Percentiles rank a stretch among this genome's conserved stretches.
Conservation (phyloP, 1,140 invertebrate genomes). For the Ceratina japonica region DNA sequence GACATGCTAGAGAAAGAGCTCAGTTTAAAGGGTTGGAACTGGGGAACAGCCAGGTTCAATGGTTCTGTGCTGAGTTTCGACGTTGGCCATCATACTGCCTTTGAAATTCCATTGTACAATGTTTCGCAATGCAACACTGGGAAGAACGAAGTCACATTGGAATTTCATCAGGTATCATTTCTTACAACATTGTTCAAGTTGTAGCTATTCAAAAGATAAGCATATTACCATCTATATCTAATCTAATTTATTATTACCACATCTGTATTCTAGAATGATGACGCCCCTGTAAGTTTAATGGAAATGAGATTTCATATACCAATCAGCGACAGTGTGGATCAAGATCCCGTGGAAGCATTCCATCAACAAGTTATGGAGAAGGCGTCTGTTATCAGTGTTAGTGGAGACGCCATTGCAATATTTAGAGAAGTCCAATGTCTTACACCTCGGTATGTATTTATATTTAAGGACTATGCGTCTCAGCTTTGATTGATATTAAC, state of each 20-base stretch:
- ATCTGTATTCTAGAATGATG: constrained; percentile 99
- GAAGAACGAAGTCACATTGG: constrained; percentile 99
- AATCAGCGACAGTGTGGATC: constrained; percentile 88
- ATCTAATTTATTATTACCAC: too few relatives aligned
- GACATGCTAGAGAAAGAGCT: constrained; percentile 95
- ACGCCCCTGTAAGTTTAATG: constrained; percentile 96
- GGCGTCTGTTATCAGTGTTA: constrained; percentile 98
- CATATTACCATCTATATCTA: not conserved
- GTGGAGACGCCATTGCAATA: constrained; percentile 98
- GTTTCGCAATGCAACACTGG: constrained; percentile 98
- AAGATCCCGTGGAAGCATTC: constrained; percentile 96
- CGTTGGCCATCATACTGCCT: constrained; percentile 92
- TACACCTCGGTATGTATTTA: constrained; percentile 90
- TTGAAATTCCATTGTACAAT: constrained; percentile 97
- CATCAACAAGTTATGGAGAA: constrained; percentile 97
- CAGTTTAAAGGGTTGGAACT: constrained; percentile 99
- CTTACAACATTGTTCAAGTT: too few relatives aligned
- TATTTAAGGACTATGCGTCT: not conserved
- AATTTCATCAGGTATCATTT: constrained; percentile 93
- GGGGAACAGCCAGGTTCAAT: constrained; percentile 97
- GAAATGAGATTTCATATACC: constrained; percentile 99
- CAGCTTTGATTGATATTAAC: not conserved
- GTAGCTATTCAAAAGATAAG: not conserved
- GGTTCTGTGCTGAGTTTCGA: constrained; percentile 96
- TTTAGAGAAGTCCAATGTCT: constrained; percentile 98